Evolutionary conservation across 2,888 invertebrate genomes (phyloP).

Genomic region (Oasisia sp.): DNA sequence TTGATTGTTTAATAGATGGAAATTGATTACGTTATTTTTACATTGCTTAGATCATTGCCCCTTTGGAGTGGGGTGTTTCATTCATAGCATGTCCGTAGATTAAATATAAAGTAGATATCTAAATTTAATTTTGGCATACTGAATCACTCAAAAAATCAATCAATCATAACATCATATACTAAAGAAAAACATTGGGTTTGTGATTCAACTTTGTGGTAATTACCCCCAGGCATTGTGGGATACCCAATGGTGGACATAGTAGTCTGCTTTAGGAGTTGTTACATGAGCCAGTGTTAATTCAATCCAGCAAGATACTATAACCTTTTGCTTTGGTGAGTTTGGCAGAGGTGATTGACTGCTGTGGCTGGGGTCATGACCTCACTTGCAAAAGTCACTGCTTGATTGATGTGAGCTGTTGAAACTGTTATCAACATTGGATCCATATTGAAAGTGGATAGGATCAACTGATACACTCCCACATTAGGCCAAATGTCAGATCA

Average conservation of each 20-base stretch:
- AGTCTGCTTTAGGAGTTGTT: not conserved
- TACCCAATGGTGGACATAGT: not conserved
- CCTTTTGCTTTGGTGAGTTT: not conserved
- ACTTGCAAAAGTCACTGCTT: not conserved
- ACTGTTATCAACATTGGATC: not conserved
- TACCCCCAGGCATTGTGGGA: not conserved
- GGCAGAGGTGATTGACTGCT: not conserved
- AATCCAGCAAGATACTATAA: not conserved
- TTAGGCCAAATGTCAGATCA: not conserved
- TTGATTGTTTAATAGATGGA: not conserved
- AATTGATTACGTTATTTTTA: not conserved
- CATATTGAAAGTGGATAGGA: not conserved
- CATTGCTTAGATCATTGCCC: not conserved
- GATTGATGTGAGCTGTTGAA: constrained; percentile 9
- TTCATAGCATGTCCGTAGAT: no score
- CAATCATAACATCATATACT: not conserved
- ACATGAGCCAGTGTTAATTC: not conserved
- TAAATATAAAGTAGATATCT: no score
- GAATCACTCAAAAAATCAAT: no score
- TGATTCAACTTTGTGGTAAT: not conserved
- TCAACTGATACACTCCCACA: not conserved
- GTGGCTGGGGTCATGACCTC: not conserved
- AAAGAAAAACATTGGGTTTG: not conserved
- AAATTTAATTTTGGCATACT: no score
- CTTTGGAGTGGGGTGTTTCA: no score